Conservation (phyloP, 2,888 invertebrate species). For the Lordiphosa fenestrarum region DNA sequence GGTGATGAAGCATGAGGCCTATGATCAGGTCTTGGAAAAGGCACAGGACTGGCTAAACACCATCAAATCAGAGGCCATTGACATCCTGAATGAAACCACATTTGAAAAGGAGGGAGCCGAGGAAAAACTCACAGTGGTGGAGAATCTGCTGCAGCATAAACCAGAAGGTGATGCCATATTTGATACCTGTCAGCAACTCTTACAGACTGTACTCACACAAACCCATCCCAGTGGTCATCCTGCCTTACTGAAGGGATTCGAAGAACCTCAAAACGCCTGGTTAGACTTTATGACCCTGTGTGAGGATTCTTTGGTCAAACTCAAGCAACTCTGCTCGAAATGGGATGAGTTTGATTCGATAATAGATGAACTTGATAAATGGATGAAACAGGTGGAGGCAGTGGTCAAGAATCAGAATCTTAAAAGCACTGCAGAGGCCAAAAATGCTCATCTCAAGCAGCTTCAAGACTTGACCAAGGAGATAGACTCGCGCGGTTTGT, state of each 20-base stretch:
- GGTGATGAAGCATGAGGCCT: conserved; percentile 90
- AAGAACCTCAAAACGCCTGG: conserved; percentile 88
- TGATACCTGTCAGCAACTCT: conserved; percentile 85
- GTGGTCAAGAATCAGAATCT: conserved; percentile 94
- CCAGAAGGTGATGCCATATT: conserved; percentile 88
- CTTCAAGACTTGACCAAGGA: conserved; percentile 87
- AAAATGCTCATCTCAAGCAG: conserved; percentile 89
- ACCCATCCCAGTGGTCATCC: conserved; percentile 90
- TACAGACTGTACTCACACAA: conserved; percentile 87
- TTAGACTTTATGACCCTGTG: conserved; percentile 87
- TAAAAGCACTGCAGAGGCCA: conserved; percentile 91
- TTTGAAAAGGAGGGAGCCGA: conserved; percentile 90
- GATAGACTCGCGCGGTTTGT: conserved; percentile 85
- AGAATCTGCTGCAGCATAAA: conserved; percentile 87
- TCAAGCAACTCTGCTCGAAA: conserved; percentile 88
- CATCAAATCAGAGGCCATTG: conserved; percentile 88
- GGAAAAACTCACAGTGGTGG: conserved; percentile 87
- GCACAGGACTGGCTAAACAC: conserved; percentile 87
- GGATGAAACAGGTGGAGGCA: conserved; percentile 92
- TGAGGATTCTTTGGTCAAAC: conserved; percentile 85
- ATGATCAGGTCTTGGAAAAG: conserved; percentile 87
- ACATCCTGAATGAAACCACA: conserved; percentile 89
- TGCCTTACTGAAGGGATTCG: conserved; percentile 86
- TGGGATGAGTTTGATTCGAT: conserved; percentile 91
- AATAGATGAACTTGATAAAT: conserved; percentile 88